Evolutionary conservation across 2,113 vertebrate species (phyloP), one percentile per base, ranked within the genome.

Genomic region (Gadus macrocephalus): DNA sequence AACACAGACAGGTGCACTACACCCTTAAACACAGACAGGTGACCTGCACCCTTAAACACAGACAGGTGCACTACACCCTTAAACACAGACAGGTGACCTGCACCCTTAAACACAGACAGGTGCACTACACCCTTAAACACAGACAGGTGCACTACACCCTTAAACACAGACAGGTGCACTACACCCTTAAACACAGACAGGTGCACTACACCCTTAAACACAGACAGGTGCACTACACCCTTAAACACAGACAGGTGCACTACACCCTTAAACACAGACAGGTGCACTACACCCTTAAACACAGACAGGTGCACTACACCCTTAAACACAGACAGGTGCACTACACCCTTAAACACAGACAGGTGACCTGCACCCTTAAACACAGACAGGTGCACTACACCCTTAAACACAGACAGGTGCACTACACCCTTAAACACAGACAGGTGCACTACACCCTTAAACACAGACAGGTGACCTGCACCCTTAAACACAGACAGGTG

Each of bases 41-140:
- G 3, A 38, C 20, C 63, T 31, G 20, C 20, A 20, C 20, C 20
- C 20, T 20, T 20, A 20, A 20, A 20, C 20, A 20, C 20, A 20
- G 20, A 20, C 20, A 20, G 20, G 20, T 20, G 20, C 20, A 20
- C 20, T 25, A 25, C 25, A 25, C n/a, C n/a, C n/a, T n/a, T n/a
- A n/a, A n/a, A n/a, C n/a, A n/a, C n/a, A n/a, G n/a, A 71, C 95
- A 96, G 94, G 97, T 98, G 81, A 0, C 5, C 42, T 14, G 14
- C 42, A 49, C 42, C 8, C 42, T 11, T 12, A 49, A 8, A 49
- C 42, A 49, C 42, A 7, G 7, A 49, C 42, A 49, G 3, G 28
- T 15, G 2, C 35, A 38, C 63, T 31, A 49, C 42, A 49, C 42
- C 7, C 42, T 12, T 14, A 49, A 1, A 49, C 42, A 49, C 42